These are phyloP conservation scores for Drosophila nannoptera DNA, from an alignment of 1,140 invertebrate genomes.

Conservation along the genomic window DNA sequence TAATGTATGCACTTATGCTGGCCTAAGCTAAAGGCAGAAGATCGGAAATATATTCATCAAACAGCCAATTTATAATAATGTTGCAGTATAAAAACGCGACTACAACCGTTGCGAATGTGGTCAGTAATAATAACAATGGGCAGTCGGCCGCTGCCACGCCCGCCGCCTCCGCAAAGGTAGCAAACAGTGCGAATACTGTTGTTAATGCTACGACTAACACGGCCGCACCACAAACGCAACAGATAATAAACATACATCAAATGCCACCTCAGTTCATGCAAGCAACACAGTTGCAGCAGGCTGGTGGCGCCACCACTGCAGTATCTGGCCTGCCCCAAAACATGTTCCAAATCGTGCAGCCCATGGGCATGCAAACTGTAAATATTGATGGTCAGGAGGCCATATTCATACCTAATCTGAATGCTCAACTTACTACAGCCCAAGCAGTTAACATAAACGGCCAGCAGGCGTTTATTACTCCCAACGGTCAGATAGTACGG, in stretches of 20 bases:
- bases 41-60: slow-evolving; percentile 7
- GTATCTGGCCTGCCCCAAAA: slow-evolving; percentile 53
- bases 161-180: slow-evolving; percentile 11
- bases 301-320: slow-evolving; percentile 15
- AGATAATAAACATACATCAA: slow-evolving; percentile 77
- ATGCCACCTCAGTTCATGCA: slow-evolving; percentile 63
- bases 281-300: slow-evolving; percentile 20
- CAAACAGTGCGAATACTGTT: slow-evolving; percentile 1
- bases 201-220: slow-evolving; percentile 1
- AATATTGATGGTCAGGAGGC: slow-evolving; percentile 96
- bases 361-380: slow-evolving; percentile 87
- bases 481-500: slow-evolving; percentile 84
- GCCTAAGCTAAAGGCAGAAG: slow-evolving; percentile 8
- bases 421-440: slow-evolving; percentile 63
- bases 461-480: slow-evolving; percentile 80
- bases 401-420: slow-evolving; percentile 87
- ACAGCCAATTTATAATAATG: slow-evolving; percentile 37
- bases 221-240: slow-evolving; percentile 53
- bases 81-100: slow-evolving; percentile 59
- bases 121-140: slow-evolving; percentile 39
- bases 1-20: slow-evolving; percentile 23
- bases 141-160: slow-evolving; percentile 29
- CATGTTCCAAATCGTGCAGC: slow-evolving; percentile 79
- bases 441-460: slow-evolving; percentile 76
- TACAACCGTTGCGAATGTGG: slow-evolving; percentile 30